A percentile compares a stretch with the other conserved stretches of the same genome.
Conservation (phyloP, 2,888 invertebrate species). For the Norana najaformis region DNA sequence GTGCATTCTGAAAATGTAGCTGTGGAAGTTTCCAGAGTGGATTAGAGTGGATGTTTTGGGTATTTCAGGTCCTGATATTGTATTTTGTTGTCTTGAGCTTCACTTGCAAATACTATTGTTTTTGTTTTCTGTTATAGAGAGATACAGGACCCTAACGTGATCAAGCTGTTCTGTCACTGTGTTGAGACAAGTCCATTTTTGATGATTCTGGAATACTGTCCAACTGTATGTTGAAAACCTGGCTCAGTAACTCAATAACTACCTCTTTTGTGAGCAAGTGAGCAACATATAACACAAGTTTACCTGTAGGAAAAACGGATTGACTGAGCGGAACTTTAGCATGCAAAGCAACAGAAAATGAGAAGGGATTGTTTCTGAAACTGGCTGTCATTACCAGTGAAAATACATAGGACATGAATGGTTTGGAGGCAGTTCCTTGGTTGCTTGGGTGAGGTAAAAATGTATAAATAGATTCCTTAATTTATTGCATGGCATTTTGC, state of each 20-base stretch:
- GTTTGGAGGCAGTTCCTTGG: no score
- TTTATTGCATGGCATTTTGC: no score
- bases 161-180: conserved; percentile 75
- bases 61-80: not conserved
- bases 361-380: not conserved
- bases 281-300: not conserved
- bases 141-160: conserved; percentile 74
- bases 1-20: not conserved
- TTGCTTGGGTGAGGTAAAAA: no score
- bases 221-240: conserved; percentile 58
- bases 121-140: conserved; percentile 64
- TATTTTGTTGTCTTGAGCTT: not conserved
- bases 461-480: no score
- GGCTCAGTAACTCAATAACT: conserved; percentile 9
- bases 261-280: not conserved
- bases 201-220: conserved; percentile 76
- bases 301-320: not conserved
- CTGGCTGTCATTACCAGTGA: not conserved
- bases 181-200: conserved; percentile 79
- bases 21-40: not conserved
- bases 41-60: not conserved
- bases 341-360: not conserved
- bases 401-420: not conserved
- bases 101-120: not conserved
- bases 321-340: not conserved